Evolutionary conservation across 2,797 vertebrate genomes (phyloP).

Genomic region (Pteronotus mesoamericanus): DNA sequence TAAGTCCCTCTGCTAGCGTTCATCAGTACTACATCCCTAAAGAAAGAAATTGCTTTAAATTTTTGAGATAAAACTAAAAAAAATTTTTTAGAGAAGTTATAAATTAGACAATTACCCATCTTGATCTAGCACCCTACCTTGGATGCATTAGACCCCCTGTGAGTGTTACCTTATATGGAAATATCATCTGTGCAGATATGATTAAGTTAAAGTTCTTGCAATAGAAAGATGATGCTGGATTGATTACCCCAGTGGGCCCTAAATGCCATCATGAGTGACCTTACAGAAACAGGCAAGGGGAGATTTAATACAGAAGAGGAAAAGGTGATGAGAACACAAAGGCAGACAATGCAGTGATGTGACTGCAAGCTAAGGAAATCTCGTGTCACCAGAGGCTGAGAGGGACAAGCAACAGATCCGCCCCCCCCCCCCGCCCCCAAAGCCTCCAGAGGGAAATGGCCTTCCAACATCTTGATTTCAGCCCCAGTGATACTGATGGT

Average conservation of each 20-base stretch:
- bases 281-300: not conserved
- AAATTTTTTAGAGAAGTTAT: not conserved
- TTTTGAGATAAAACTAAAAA: not conserved
- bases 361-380: not conserved
- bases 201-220: not conserved
- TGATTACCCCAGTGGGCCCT: not conserved
- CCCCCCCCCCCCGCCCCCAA: fast-evolving
- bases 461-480: not conserved
- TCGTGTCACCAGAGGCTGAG: not conserved
- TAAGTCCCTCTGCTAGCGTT: not conserved
- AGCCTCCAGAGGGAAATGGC: not conserved
- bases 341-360: not conserved
- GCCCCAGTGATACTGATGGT: not conserved
- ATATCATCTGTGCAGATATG: not conserved
- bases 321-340: not conserved
- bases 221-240: not conserved
- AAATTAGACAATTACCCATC: not conserved
- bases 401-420: not conserved
- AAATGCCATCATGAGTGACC: not conserved
- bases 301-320: not conserved
- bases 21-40: not conserved
- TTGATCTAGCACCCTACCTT: not conserved
- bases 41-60: not conserved
- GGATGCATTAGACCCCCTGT: not conserved
- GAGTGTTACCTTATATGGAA: not conserved